phyloP scores from a whole-genome alignment of 2,113 vertebrate genomes.

The Xenopus borealis region DNA sequence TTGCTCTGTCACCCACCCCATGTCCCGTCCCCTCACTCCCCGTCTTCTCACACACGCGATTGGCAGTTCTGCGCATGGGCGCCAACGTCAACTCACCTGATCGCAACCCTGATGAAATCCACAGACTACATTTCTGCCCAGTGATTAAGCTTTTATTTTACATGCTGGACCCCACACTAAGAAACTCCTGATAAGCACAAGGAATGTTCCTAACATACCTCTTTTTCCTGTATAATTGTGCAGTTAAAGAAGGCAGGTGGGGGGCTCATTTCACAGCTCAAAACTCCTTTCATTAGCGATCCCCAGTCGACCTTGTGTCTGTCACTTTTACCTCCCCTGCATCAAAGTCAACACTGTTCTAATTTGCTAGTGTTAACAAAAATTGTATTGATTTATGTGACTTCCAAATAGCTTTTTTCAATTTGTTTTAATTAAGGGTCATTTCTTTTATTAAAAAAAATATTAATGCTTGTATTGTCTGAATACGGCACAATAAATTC shows the following conservation, averaged over 20 bases:
- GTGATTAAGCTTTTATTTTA: too few relatives aligned
- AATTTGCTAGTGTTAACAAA: constrained; percentile 24
- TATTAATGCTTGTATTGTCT: constrained; percentile 16
- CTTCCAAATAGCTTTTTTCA: constrained; percentile 1
- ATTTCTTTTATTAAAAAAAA: constrained; percentile 25
- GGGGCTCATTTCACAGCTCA: constrained; percentile 22
- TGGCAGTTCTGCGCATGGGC: too few relatives aligned
- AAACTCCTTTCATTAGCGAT: constrained; percentile 17
- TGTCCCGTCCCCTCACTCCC: too few relatives aligned
- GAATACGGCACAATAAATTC: constrained; percentile 12
- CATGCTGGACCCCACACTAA: too few relatives aligned
- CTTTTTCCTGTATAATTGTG: constrained; percentile 23
- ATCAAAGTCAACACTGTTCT: constrained; percentile 29
- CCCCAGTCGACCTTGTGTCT: constrained; percentile 16
- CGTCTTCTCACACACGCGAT: too few relatives aligned
- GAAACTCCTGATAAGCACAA: background rate
- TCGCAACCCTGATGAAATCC: too few relatives aligned
- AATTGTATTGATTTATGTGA: constrained; percentile 20
- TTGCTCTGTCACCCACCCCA: too few relatives aligned
- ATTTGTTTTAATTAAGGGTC: constrained; percentile 36
- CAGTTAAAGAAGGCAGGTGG: background rate
- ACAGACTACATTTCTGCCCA: too few relatives aligned
- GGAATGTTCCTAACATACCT: constrained; percentile 9
- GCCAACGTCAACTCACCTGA: too few relatives aligned
- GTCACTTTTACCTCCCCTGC: constrained; percentile 23